Conservation (phyloP, 2,113 vertebrate genomes). For the Ellobius talpinus region DNA sequence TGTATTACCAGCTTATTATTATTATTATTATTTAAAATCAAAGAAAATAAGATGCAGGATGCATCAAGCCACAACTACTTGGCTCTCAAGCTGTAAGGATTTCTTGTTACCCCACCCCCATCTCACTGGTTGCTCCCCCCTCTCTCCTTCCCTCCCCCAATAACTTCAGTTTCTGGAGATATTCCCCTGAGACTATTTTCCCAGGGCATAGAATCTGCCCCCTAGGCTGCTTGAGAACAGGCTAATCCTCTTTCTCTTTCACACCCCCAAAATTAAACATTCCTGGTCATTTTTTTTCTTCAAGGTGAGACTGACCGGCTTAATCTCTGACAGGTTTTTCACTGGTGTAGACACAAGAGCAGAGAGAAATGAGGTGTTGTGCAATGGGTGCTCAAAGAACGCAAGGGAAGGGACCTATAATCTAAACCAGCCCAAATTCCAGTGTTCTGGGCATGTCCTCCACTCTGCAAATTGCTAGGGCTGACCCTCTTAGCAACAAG, state of each 20-base stretch:
- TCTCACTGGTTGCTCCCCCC: neutral
- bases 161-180: slow-evolving; percentile 63
- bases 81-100: slow-evolving; percentile 67
- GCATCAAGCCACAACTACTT: slow-evolving; percentile 78
- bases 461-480: slow-evolving; percentile 44
- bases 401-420: slow-evolving; percentile 49
- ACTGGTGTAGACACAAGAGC: slow-evolving; percentile 40
- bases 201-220: slow-evolving; percentile 49
- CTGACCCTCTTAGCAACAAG: slow-evolving; percentile 45
- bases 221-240: slow-evolving; percentile 31
- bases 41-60: slow-evolving; percentile 84
- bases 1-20: slow-evolving; percentile 76
- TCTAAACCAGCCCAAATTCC: slow-evolving; percentile 65
- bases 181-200: slow-evolving; percentile 42
- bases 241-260: slow-evolving; percentile 68
- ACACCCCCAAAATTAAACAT: slow-evolving; percentile 73
- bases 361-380: slow-evolving; percentile 77
- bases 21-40: slow-evolving; percentile 80
- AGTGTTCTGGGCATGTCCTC: slow-evolving; percentile 36
- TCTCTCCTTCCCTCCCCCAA: neutral
- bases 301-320: slow-evolving; percentile 45
- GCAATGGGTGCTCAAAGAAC: slow-evolving; percentile 46
- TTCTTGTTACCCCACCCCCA: slow-evolving; percentile 16
- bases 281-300: slow-evolving; percentile 21
- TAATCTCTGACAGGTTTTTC: slow-evolving; percentile 74